A percentile compares a stretch with the other conserved stretches of the same genome.
Evolutionary conservation across 2,797 vertebrate genomes (phyloP).

Genomic region (Lacerta bilineata): DNA sequence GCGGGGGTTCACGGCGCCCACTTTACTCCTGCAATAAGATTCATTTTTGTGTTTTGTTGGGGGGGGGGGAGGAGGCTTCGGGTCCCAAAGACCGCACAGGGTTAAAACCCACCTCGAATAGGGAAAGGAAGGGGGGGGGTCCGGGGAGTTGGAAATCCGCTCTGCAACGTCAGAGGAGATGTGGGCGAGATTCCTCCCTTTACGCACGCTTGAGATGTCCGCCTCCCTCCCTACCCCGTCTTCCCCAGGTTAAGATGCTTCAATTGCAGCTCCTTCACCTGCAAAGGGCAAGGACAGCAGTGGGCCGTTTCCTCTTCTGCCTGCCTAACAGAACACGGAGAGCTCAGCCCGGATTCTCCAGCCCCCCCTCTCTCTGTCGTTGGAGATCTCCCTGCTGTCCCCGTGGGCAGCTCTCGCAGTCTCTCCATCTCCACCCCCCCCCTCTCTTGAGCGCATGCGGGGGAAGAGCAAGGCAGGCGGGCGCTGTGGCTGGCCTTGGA

Average conservation of each 20-base stretch:
- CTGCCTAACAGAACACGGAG: too few species aligned
- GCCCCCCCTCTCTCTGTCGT: not conserved
- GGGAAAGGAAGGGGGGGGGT: too few species aligned
- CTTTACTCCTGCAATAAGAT: not conserved
- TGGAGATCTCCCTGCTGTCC: too few species aligned
- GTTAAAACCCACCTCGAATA: too few species aligned
- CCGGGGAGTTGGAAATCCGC: not conserved
- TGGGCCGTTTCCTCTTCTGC: not conserved
- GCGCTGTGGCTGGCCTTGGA: not conserved
- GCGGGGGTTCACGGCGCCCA: not conserved
- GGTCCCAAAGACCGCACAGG: too few species aligned
- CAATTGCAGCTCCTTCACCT: not conserved
- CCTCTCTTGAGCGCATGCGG: not conserved
- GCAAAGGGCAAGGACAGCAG: not conserved
- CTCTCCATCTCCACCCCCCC: too few species aligned
- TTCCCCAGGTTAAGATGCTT: not conserved
- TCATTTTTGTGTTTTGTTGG: too few species aligned
- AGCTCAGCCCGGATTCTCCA: not conserved
- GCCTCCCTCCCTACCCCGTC: not conserved
- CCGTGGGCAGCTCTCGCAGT: not conserved
- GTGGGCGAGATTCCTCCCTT: not conserved
- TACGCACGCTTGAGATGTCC: not conserved
- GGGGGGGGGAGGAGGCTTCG: too few species aligned
- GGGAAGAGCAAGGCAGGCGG: not conserved
- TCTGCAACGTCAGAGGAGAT: constrained; percentile 6